A percentile compares a stretch with the other conserved stretches of the same genome.
These are phyloP conservation scores for Philaenus spumarius DNA, from an alignment of 1,140 invertebrate genomes.

Conservation along the genomic window DNA sequence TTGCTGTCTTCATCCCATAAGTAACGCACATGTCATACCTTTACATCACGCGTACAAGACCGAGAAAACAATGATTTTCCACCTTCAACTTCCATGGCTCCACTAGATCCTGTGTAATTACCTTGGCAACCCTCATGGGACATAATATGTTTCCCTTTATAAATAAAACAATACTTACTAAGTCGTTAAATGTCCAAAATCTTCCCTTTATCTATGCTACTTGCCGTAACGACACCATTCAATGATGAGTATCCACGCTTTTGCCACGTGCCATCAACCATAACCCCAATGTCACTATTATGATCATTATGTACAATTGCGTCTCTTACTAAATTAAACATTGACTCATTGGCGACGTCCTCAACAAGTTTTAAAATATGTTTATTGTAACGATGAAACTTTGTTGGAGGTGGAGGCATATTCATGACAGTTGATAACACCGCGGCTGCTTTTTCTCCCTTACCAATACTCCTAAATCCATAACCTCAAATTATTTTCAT, in stretches of 20 bases:
- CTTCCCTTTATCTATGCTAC: constrained; percentile 16
- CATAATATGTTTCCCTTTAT: constrained; percentile 3
- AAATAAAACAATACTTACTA: constrained; percentile 15
- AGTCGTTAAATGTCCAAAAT: constrained; percentile 11
- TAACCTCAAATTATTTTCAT: no score
- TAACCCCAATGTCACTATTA: constrained; percentile 2
- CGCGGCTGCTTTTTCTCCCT: no score
- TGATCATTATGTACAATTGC: constrained; percentile 2
- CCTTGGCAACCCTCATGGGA: not conserved
- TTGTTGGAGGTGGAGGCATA: constrained; percentile 9
- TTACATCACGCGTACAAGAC: not conserved
- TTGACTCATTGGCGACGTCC: constrained; percentile 9
- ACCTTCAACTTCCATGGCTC: not conserved
- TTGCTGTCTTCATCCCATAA: not conserved
- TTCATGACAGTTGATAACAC: no score
- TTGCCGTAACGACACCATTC: constrained; percentile 17
- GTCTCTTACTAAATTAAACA: constrained; percentile 9
- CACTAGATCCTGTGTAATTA: not conserved
- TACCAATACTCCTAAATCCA: no score
- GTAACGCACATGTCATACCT: not conserved
- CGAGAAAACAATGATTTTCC: not conserved
- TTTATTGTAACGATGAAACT: constrained; percentile 3
- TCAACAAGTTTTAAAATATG: constrained; percentile 2
- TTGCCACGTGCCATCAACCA: constrained; percentile 17
- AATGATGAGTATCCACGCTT: constrained; percentile 16